A percentile compares a stretch with the other conserved stretches of the same genome.
phyloP scores from a whole-genome alignment of 2,888 invertebrate genomes.

The Trachelus iudaicus region DNA sequence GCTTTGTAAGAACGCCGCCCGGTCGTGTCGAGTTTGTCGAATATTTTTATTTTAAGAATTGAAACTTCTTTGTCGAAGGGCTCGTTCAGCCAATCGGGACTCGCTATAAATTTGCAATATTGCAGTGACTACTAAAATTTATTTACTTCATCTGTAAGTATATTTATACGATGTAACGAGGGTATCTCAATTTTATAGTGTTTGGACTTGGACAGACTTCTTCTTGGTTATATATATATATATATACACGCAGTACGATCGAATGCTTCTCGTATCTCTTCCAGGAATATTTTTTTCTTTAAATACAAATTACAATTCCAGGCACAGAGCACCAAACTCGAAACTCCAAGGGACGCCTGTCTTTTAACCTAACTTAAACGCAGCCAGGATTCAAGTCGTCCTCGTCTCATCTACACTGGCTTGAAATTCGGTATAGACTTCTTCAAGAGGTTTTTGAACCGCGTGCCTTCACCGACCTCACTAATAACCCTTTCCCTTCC shows the following conservation, averaged over 20 bases:
- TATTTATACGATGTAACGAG: not conserved
- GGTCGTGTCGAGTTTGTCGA: not conserved
- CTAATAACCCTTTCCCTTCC: not conserved
- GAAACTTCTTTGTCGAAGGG: not conserved
- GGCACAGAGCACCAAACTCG: conserved; percentile 35
- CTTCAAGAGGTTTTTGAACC: conserved; percentile 1
- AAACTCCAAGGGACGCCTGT: conserved; percentile 29
- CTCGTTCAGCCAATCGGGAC: not conserved
- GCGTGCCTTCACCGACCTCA: not conserved
- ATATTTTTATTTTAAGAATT: not conserved
- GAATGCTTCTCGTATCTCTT: conserved; percentile 35
- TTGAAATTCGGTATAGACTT: not conserved
- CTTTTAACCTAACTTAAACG: not conserved
- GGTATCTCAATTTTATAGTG: not conserved
- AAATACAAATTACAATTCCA: conserved; percentile 37
- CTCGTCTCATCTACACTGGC: not conserved
- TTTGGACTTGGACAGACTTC: not conserved
- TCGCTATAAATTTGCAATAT: not conserved
- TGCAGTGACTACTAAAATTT: not conserved
- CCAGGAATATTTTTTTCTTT: conserved; percentile 28
- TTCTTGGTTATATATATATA: not conserved
- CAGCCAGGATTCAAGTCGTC: not conserved
- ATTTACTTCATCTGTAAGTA: not conserved
- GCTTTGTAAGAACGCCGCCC: not conserved
- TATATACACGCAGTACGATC: not conserved